phyloP scores from a whole-genome alignment of 2,797 vertebrate species.

The Lepus townsendii region DNA sequence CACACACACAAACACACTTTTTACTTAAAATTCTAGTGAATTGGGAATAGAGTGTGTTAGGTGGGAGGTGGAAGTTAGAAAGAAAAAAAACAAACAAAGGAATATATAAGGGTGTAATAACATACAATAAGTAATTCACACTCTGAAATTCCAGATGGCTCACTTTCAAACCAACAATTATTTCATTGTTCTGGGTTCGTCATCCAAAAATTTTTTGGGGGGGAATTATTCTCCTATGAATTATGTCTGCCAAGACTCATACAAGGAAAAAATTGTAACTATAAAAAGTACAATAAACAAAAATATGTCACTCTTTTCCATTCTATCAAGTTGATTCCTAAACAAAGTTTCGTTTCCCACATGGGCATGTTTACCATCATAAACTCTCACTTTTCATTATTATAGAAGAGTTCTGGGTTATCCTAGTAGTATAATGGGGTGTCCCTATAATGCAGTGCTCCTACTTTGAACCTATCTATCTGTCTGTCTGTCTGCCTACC shows the following conservation, averaged over 20 bases:
- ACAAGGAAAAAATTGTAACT: conserved; percentile 48
- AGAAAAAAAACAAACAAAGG: conserved; percentile 7
- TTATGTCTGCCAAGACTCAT: conserved; percentile 69
- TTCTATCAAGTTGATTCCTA: neutral
- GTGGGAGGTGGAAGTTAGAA: neutral
- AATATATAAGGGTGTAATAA: conserved; percentile 48
- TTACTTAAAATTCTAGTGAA: conserved; percentile 61
- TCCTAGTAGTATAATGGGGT: neutral
- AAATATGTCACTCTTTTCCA: neutral
- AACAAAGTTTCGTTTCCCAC: conserved; percentile 20
- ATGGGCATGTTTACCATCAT: neutral
- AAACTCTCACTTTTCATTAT: neutral
- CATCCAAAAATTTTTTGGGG: conserved; percentile 31
- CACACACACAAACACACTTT: neutral
- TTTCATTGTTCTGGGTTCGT: conserved; percentile 54
- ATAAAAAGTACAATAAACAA: conserved; percentile 26
- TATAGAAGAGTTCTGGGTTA: conserved; percentile 23
- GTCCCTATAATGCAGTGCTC: neutral
- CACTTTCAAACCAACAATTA: conserved; percentile 75
- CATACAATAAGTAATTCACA: conserved; percentile 72
- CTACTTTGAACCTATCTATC: neutral
- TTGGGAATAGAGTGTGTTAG: conserved; percentile 53
- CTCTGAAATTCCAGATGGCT: conserved; percentile 73
- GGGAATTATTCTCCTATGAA: conserved; percentile 53
- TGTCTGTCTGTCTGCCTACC: neutral